Percentiles rank a stretch among this genome's conserved stretches.
Evolutionary conservation across 2,113 vertebrate species (phyloP).

Genomic region (Genyomyrus donnyi): DNA sequence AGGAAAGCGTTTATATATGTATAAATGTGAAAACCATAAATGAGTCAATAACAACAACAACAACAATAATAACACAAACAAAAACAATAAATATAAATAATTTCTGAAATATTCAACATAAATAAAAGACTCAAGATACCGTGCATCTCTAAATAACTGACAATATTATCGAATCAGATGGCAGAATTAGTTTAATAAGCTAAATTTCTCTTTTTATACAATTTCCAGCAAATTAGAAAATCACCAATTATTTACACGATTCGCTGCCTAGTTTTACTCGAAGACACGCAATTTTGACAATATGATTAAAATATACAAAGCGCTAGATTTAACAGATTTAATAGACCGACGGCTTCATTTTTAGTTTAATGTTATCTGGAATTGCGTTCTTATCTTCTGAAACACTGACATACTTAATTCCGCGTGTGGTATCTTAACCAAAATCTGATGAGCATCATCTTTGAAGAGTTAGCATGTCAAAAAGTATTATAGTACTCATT

Average conservation of each 20-base stretch:
- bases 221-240: neutral
- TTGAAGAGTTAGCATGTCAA: neutral
- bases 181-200: neutral
- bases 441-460: neutral
- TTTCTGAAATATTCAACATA: neutral
- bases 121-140: neutral
- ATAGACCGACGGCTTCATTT: neutral
- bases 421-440: neutral
- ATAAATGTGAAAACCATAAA: neutral
- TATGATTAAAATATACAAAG: neutral
- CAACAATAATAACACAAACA: neutral
- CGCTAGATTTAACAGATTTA: neutral
- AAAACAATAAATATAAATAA: neutral
- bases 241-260: neutral
- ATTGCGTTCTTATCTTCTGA: neutral
- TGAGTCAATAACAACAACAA: neutral
- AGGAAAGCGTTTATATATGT: neutral
- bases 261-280: neutral
- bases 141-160: neutral
- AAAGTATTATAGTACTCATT: neutral
- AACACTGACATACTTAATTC: neutral
- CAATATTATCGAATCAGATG: neutral
- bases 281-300: neutral
- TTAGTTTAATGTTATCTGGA: neutral
- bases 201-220: neutral